A percentile compares a stretch with the other conserved stretches of the same genome.
phyloP scores from a whole-genome alignment of 2,888 invertebrate species.

The Ichneumoninae sp. region DNA sequence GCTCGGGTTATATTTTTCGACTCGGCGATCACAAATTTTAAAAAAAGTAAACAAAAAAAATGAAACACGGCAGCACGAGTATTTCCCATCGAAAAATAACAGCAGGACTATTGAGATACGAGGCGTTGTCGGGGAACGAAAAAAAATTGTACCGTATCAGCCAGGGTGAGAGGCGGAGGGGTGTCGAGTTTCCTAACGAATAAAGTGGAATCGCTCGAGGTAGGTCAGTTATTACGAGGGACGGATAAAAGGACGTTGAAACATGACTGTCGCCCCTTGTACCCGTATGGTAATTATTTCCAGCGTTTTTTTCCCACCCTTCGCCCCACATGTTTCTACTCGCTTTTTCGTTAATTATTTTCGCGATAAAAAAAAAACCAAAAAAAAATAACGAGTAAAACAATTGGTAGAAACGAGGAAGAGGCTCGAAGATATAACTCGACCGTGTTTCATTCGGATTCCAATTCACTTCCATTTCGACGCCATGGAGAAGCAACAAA shows the following conservation, averaged over 20 bases:
- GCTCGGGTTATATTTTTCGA: not conserved
- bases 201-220: conserved; percentile 22
- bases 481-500: conserved; percentile 21
- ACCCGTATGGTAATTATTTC: conserved; percentile 18
- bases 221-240: conserved; percentile 48
- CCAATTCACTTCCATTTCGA: conserved; percentile 55
- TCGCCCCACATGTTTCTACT: not conserved
- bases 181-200: conserved; percentile 46
- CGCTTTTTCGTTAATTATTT: conserved; percentile 45
- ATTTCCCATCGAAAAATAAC: conserved; percentile 34
- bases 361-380: conserved; percentile 16
- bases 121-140: conserved; percentile 26
- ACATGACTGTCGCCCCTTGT: not conserved
- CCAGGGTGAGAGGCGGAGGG: conserved; percentile 3
- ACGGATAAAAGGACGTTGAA: conserved; percentile 31
- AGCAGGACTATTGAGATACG: conserved; percentile 16
- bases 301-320: not conserved
- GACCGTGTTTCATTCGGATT: conserved; percentile 46
- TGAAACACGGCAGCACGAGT: not conserved
- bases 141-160: conserved; percentile 47
- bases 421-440: conserved; percentile 28
- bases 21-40: not conserved
- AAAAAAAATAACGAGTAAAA: not conserved
- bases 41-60: not conserved
- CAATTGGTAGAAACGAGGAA: not conserved